phyloP scores from a whole-genome alignment of 30 jellyfish, hydroid and myxozoan genomes.

The Mastigias papua region DNA sequence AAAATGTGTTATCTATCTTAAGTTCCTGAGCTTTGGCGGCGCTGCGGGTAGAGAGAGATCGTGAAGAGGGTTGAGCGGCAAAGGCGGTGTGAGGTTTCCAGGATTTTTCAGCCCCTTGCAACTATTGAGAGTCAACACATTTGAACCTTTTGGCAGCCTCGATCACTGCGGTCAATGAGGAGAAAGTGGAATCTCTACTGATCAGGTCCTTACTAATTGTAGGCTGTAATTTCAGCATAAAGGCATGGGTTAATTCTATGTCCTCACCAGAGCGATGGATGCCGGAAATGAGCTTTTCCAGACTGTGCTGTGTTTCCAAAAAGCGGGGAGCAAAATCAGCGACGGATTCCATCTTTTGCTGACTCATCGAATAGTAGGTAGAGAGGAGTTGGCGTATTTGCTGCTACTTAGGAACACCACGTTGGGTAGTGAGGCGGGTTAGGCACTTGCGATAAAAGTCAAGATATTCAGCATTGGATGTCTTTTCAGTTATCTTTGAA shows the following conservation, averaged over 20 bases:
- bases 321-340: conserved; percentile 40
- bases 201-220: conserved; percentile 6
- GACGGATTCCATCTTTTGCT: conserved; percentile 25
- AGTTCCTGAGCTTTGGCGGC: background rate
- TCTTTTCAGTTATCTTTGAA: background rate
- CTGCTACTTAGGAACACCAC: conserved; percentile 42
- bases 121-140: background rate
- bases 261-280: conserved; percentile 23
- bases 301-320: conserved; percentile 30
- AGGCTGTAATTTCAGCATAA: conserved; percentile 25
- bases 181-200: conserved; percentile 26
- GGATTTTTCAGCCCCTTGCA: background rate
- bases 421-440: conserved; percentile 1
- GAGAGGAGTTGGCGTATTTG: conserved; percentile 48
- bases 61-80: background rate
- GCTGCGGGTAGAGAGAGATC: background rate
- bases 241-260: conserved; percentile 25
- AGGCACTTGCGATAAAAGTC: conserved; percentile 25
- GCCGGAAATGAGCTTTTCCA: conserved; percentile 24
- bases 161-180: conserved; percentile 16
- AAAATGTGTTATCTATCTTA: background rate
- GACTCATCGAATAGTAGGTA: conserved; percentile 8
- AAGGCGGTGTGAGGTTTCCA: background rate
- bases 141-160: conserved; percentile 43
- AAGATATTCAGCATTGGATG: background rate